Evolutionary conservation across 2,113 vertebrate genomes (phyloP).

Genomic region (Syngnathus typhle): DNA sequence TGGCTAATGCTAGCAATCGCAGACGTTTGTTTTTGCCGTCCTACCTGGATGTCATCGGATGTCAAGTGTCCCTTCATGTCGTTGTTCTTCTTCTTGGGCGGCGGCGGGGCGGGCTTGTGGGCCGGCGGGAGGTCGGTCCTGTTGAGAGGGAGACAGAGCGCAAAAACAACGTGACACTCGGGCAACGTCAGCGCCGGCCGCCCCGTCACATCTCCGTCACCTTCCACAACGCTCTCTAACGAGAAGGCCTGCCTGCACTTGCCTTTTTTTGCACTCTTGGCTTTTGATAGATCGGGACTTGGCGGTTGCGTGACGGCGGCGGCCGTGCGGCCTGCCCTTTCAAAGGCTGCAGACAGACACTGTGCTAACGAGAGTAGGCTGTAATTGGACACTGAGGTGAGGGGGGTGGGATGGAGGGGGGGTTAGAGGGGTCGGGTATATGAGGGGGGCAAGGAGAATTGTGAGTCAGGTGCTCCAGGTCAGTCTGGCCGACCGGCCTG

Average conservation of each 20-base stretch:
- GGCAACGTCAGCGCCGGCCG: constrained; percentile 42
- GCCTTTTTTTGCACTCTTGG: constrained; percentile 60
- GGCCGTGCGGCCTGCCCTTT: constrained; percentile 66
- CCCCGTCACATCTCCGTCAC: constrained; percentile 46
- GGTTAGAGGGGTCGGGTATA: constrained; percentile 43
- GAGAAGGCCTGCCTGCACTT: constrained; percentile 69
- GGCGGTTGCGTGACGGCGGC: constrained; percentile 63
- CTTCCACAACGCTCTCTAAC: constrained; percentile 62
- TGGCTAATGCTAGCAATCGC: too few species aligned
- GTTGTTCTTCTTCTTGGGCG: constrained; percentile 77
- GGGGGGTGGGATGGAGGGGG: constrained; percentile 50
- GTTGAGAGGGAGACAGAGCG: constrained; percentile 62
- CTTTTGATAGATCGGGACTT: constrained; percentile 67
- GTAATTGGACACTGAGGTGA: constrained; percentile 71
- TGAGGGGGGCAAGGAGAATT: constrained; percentile 53
- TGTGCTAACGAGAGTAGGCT: constrained; percentile 67
- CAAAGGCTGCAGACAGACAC: constrained; percentile 66
- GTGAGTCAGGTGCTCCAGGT: constrained; percentile 58
- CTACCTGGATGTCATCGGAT: constrained; percentile 86
- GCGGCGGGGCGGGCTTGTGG: constrained; percentile 79
- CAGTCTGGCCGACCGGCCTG: constrained; percentile 36
- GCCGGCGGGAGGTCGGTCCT: constrained; percentile 80
- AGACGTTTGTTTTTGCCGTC: background rate
- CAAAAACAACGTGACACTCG: constrained; percentile 63
- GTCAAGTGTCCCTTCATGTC: constrained; percentile 80